phyloP scores from a whole-genome alignment of 2,888 invertebrate genomes.

The Adelognathus sp. region DNA sequence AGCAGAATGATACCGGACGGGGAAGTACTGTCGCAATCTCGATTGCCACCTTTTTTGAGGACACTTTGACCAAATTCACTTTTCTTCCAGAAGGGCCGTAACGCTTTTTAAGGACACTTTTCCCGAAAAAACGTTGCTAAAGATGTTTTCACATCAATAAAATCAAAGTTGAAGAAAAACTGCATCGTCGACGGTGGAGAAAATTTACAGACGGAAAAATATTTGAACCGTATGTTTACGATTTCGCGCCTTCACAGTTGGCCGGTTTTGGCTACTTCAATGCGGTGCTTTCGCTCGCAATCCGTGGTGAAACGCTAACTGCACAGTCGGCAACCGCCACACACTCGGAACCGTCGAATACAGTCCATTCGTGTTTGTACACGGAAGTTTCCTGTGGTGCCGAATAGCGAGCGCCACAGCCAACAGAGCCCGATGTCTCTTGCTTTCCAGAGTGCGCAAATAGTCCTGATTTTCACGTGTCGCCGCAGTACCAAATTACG shows the following conservation, averaged over 20 bases:
- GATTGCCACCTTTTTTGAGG: too few species aligned
- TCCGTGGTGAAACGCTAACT: conserved; percentile 46
- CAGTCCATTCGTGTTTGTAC: conserved; percentile 23
- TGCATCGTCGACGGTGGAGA: not conserved
- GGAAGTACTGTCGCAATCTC: too few species aligned
- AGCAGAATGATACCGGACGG: too few species aligned
- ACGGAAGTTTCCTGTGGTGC: conserved; percentile 49
- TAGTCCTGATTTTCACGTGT: conserved; percentile 53
- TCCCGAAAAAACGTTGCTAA: not conserved
- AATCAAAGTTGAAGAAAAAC: not conserved
- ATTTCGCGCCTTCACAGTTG: conserved; percentile 25
- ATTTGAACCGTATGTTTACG: conserved; percentile 9
- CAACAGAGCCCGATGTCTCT: conserved; percentile 17
- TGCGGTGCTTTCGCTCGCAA: conserved; percentile 30
- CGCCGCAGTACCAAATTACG: conserved; percentile 47
- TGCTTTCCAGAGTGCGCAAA: conserved; percentile 42
- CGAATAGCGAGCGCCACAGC: conserved; percentile 49
- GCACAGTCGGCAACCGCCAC: conserved; percentile 23
- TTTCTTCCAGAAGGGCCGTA: too few species aligned
- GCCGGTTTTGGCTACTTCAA: conserved; percentile 21
- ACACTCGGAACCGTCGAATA: conserved; percentile 13
- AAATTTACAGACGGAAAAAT: not conserved
- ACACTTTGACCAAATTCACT: too few species aligned
- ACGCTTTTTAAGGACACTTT: too few species aligned
- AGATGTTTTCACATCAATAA: not conserved